Evolutionary conservation across 1,140 invertebrate genomes (phyloP).

Genomic region (Acromyrmex echinatior): DNA sequence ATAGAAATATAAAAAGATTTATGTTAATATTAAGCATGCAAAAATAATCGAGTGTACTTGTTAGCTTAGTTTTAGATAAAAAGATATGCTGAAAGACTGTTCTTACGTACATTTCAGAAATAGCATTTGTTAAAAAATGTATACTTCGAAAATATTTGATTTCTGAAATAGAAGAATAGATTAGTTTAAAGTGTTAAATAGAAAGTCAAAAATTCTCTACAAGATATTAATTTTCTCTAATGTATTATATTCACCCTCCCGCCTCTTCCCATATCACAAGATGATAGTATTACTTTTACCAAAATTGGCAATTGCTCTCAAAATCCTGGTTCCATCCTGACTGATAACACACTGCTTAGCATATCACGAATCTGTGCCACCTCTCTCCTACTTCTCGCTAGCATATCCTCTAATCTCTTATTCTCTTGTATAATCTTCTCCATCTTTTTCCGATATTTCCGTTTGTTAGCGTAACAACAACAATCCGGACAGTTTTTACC

Average conservation of each 20-base stretch:
- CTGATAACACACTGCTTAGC: slow-evolving; percentile 79
- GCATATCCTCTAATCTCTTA: slow-evolving; percentile 78
- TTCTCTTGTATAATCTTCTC: slow-evolving; percentile 78
- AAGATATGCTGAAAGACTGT: background rate
- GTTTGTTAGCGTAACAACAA: slow-evolving; percentile 69
- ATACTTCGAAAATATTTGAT: slow-evolving; percentile 50
- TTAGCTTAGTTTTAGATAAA: slow-evolving; percentile 12
- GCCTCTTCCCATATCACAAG: slow-evolving; percentile 15
- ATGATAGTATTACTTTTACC: slow-evolving; percentile 31
- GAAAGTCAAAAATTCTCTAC: slow-evolving; percentile 24
- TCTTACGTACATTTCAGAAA: slow-evolving; percentile 37
- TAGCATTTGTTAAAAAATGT: slow-evolving; percentile 1
- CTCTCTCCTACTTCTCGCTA: slow-evolving; percentile 78
- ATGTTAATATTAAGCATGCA: background rate
- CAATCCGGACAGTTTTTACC: slow-evolving; percentile 60
- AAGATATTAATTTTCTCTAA: slow-evolving; percentile 22
- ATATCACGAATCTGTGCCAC: slow-evolving; percentile 80
- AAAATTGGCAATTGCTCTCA: slow-evolving; percentile 11
- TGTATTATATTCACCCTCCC: background rate
- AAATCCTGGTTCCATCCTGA: slow-evolving; percentile 83
- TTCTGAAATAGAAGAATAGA: slow-evolving; percentile 42
- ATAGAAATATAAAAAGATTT: slow-evolving; percentile 47
- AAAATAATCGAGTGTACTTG: slow-evolving; percentile 31
- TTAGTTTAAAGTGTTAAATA: slow-evolving; percentile 7
- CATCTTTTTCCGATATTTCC: slow-evolving; percentile 78